Evolutionary conservation across 2,113 vertebrate genomes (phyloP).

Genomic region (Recurvirostra avosetta): DNA sequence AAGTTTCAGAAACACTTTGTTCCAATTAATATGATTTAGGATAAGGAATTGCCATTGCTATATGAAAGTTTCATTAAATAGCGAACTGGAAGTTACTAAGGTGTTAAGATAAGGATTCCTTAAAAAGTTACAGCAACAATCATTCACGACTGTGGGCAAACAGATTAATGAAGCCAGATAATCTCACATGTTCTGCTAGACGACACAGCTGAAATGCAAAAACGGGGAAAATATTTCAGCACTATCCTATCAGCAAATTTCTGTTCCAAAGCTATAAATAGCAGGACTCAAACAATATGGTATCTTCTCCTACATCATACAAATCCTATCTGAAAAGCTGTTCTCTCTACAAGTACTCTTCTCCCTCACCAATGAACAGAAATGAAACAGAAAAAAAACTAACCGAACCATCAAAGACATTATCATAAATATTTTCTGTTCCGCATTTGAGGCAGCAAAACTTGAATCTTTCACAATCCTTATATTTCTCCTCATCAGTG

Average conservation of each 20-base stretch:
- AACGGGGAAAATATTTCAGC: slow-evolving; percentile 24
- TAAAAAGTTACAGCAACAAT: slow-evolving; percentile 55
- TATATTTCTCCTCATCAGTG: slow-evolving; percentile 94
- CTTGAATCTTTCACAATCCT: slow-evolving; percentile 90
- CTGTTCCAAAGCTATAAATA: slow-evolving; percentile 29
- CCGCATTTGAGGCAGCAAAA: slow-evolving; percentile 87
- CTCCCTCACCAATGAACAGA: not conserved
- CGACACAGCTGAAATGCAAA: slow-evolving; percentile 30
- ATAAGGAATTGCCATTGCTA: slow-evolving; percentile 49
- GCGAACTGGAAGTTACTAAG: slow-evolving; percentile 59
- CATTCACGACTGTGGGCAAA: slow-evolving; percentile 56
- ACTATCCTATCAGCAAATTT: slow-evolving; percentile 12
- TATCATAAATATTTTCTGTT: slow-evolving; percentile 91
- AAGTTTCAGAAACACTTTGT: slow-evolving; percentile 56
- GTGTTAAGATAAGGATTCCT: slow-evolving; percentile 67
- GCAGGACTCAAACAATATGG: not conserved
- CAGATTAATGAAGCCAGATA: slow-evolving; percentile 57
- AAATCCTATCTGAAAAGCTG: not conserved
- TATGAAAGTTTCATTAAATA: slow-evolving; percentile 34
- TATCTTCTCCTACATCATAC: not conserved
- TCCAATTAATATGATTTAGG: slow-evolving; percentile 74
- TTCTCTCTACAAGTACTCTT: not conserved
- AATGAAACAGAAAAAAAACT: slow-evolving; percentile 67
- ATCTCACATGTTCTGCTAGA: slow-evolving; percentile 5
- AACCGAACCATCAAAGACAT: slow-evolving; percentile 89